Conservation (phyloP, 2,797 vertebrate genomes). For the Balearica regulorum region DNA sequence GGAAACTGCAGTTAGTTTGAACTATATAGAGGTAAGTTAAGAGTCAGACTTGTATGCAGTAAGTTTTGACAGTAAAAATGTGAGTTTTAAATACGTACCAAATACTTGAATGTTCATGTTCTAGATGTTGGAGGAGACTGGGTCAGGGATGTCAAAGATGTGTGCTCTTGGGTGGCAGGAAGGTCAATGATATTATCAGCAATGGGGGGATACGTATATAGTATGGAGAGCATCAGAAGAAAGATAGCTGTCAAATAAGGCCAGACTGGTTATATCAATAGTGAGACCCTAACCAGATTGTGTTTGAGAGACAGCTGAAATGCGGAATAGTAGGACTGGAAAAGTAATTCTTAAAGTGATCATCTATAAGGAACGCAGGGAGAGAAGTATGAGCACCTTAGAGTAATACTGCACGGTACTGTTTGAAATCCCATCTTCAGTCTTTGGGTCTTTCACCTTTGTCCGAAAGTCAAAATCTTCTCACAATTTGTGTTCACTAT, state of each 20-base stretch:
- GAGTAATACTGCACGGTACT: not conserved
- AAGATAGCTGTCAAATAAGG: not conserved
- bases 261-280: not conserved
- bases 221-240: not conserved
- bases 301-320: not conserved
- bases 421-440: not conserved
- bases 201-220: not conserved
- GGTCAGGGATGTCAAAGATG: not conserved
- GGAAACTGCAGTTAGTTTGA: not conserved
- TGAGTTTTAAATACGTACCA: not conserved
- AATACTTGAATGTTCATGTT: not conserved
- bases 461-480: not conserved
- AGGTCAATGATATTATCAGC: not conserved
- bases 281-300: too few species aligned
- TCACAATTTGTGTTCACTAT: not conserved
- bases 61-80: not conserved
- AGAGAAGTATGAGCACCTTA: not conserved
- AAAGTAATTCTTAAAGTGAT: not conserved
- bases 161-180: not conserved
- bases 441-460: not conserved
- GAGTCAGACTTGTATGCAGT: not conserved
- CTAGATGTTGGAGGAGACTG: not conserved
- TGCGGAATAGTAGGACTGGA: not conserved
- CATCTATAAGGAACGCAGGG: not conserved
- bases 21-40: not conserved